phyloP scores from a whole-genome alignment of 2,797 vertebrate species.

The Morus bassanus region DNA sequence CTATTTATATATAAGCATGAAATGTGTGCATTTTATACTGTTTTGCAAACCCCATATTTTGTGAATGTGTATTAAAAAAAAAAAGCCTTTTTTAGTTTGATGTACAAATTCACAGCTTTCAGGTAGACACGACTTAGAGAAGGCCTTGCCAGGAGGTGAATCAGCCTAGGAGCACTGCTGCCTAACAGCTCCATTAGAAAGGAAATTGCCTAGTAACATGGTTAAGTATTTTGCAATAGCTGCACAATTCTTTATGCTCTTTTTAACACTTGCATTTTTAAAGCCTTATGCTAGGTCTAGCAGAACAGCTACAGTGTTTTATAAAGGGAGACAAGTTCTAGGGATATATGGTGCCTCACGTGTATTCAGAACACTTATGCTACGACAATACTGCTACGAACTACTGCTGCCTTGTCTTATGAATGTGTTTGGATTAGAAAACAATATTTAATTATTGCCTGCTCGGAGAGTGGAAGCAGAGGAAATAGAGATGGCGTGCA shows the following conservation, averaged over 20 bases:
- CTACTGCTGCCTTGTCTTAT: not conserved
- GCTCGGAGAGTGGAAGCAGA: not conserved
- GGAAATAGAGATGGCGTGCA: not conserved
- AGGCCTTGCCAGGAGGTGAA: conserved; percentile 1
- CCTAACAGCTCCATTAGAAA: not conserved
- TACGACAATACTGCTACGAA: not conserved
- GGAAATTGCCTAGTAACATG: not conserved
- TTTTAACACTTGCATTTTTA: conserved; percentile 40
- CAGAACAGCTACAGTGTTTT: not conserved
- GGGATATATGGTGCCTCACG: not conserved
- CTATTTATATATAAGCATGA: not conserved
- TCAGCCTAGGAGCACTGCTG: not conserved
- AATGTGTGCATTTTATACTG: not conserved
- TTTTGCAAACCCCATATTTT: not conserved
- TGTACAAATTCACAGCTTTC: conserved; percentile 16
- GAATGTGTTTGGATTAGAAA: not conserved
- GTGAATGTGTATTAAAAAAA: not conserved
- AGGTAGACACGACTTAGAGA: not conserved
- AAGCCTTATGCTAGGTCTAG: conserved; percentile 34
- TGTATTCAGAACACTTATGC: not conserved
- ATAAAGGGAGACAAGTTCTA: not conserved
- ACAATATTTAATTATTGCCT: not conserved
- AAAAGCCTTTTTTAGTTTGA: not conserved
- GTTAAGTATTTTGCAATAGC: conserved; percentile 32
- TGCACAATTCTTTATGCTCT: conserved; percentile 38